phyloP scores from a whole-genome alignment of 2,113 vertebrate genomes.

The Leptobrachium leishanense region DNA sequence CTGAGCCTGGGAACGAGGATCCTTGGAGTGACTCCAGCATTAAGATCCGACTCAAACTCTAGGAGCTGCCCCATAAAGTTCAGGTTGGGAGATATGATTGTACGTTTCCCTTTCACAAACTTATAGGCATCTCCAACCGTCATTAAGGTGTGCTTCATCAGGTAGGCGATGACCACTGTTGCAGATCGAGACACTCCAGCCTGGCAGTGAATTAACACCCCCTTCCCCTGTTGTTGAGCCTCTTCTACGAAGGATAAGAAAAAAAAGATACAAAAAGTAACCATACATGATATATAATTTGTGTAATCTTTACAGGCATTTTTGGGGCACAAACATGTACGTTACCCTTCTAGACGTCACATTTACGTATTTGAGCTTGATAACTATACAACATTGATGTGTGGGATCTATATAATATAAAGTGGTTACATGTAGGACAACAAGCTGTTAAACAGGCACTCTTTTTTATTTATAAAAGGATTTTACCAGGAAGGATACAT shows the following conservation, averaged over 20 bases:
- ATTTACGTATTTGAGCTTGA: no score
- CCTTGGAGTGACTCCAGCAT: slow-evolving; percentile 78
- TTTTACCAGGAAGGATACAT: no score
- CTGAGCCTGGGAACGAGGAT: slow-evolving; percentile 78
- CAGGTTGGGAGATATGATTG: slow-evolving; percentile 79
- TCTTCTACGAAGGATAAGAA: slow-evolving; percentile 66
- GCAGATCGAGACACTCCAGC: slow-evolving; percentile 82
- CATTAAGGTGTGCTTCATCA: slow-evolving; percentile 87
- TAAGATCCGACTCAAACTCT: slow-evolving; percentile 82
- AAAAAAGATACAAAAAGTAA: neutral
- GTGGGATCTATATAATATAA: no score
- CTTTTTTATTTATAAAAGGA: no score
- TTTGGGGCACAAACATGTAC: no score
- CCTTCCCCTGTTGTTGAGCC: slow-evolving; percentile 77
- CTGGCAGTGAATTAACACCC: slow-evolving; percentile 82
- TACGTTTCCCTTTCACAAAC: slow-evolving; percentile 75
- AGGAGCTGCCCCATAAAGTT: slow-evolving; percentile 85
- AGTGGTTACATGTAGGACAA: no score
- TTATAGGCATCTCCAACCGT: slow-evolving; percentile 84
- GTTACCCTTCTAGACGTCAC: no score
- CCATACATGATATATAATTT: neutral
- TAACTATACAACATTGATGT: no score
- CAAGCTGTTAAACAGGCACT: no score
- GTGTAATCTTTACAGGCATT: no score
- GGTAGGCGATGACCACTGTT: slow-evolving; percentile 80